A percentile compares a stretch with the other conserved stretches of the same genome.
These are phyloP conservation scores for Aphelinus certus DNA, from an alignment of 1,140 invertebrate genomes.

Conservation along the genomic window DNA sequence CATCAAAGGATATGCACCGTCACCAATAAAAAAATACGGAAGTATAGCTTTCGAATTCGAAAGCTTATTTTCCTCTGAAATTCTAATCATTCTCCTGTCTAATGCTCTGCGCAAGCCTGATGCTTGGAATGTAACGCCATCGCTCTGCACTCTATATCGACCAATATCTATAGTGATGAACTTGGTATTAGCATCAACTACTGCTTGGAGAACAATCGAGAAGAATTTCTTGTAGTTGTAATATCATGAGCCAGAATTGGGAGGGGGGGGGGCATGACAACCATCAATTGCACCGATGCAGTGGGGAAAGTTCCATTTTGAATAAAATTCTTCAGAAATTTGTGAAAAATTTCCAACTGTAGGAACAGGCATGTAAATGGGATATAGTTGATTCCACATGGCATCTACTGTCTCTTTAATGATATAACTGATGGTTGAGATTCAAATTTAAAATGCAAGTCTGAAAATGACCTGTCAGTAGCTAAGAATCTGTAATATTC, in stretches of 20 bases:
- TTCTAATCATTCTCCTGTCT: not conserved
- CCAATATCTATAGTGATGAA: too few species aligned
- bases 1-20: constrained; percentile 1
- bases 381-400: not conserved
- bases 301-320: too few species aligned
- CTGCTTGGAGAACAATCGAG: too few species aligned
- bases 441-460: not conserved
- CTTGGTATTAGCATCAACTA: too few species aligned
- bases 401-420: not conserved
- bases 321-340: not conserved
- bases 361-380: not conserved
- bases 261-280: too few species aligned
- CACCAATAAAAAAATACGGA: constrained; percentile 8
- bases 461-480: not conserved
- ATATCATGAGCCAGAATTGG: too few species aligned
- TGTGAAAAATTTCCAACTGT: not conserved
- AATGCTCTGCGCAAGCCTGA: not conserved
- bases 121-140: too few species aligned
- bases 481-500: not conserved
- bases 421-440: not conserved
- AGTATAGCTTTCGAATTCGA: not conserved
- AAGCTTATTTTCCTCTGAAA: not conserved
- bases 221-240: too few species aligned
- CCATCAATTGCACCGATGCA: too few species aligned
- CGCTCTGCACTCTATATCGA: too few species aligned